Evolutionary conservation across 1,140 invertebrate species (phyloP), one percentile per base, ranked within the genome.

Genomic region (Drosophila tani): DNA sequence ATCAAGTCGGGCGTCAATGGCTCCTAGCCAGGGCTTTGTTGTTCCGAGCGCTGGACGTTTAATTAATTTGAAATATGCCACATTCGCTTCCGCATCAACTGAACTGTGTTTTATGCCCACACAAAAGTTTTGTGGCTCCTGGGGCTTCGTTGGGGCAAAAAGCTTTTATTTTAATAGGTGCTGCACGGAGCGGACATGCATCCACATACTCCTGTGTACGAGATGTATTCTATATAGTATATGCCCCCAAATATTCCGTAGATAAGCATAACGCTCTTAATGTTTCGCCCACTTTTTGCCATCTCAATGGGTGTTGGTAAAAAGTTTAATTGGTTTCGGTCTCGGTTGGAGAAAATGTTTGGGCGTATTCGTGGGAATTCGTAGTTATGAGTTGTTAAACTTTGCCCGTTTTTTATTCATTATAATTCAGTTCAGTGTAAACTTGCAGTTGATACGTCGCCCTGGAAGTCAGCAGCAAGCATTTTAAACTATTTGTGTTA

Each of bases 81-180:
- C 69, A 74, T 55, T 64, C 57, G n/a, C 56, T 57, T 57, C 53
- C 65, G 43, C 50, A 78, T 78, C 38, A 69, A 43, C 65, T 51
- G 56, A 51, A 51, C 65, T 57, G 59, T 60, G 41, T 64, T 77
- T 74, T 65, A 64, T 53, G 59, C 67, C 76, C 59, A 64, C 75
- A 58, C 46, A 73, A 64, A 79, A 71, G 35, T 73, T 79, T 55
- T 68, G 68, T 77, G 73, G 63, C 75, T 79, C 59, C 24, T 58
- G 35, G 45, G 57, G 27, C 19, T 45, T 59, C 32, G 32, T 38
- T n/a, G 43, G 43, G 29, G 17, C 32, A 32, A 55, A 77, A 69
- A 81, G 81, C 77, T 83, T 83, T 85, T 77, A 84, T 79, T 80
- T 81, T 83, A 81, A 81, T 84, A 75, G 71, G 21, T 40, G 43